Evolutionary conservation across 1,140 invertebrate species (phyloP), one percentile per base, ranked within the genome.

Genomic region (Adelges cooleyi): DNA sequence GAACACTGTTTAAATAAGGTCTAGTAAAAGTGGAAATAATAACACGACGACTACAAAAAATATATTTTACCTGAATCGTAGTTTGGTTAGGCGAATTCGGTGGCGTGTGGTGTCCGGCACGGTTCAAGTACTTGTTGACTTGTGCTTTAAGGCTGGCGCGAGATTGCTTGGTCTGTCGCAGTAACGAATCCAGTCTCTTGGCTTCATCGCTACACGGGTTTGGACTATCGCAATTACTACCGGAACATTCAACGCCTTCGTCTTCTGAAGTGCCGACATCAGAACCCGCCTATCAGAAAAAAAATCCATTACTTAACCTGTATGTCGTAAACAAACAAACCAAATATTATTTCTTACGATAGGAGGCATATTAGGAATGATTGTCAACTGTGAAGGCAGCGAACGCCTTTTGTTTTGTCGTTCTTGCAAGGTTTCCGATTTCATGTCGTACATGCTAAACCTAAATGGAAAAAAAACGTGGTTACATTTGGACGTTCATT

Each of bases 211-310:
- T 11, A 62, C 40, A 48, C 18, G 66, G 66, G 62, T 56, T 56
- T 18, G 66, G 66, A 38, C 66, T 67, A 18, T 67, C 66, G 44
- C 66, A 67, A 18, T 67, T 54, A 42, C 66, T 67, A 25, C 66
- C 66, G 23, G 66, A 54, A 29, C 66, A 59, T 38, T 54, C 51
- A 27, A 67, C 66, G 36, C 66, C 66, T 67, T 67, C 66, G 38
- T 67, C 66, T 62, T 67, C 66, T 18, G 66, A 67, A 13, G 56
- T 62, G 10, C 42, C 56, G 46, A 62, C 42, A 48, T 62, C 56
- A 33, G 56, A 62, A 20, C 56, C 40, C 11, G 10, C 17, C 56
- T 62, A 25, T 13, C 27, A 33, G 18, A 44, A n/a, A 44, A 44
- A 8, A 44, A n/a, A 8, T 44, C n/a, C 40, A 5, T 38, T 8